Base-by-base conservation (phyloP, 2,113 vertebrate species). In the Sinocyclocheilus anophthalmus region DNA sequence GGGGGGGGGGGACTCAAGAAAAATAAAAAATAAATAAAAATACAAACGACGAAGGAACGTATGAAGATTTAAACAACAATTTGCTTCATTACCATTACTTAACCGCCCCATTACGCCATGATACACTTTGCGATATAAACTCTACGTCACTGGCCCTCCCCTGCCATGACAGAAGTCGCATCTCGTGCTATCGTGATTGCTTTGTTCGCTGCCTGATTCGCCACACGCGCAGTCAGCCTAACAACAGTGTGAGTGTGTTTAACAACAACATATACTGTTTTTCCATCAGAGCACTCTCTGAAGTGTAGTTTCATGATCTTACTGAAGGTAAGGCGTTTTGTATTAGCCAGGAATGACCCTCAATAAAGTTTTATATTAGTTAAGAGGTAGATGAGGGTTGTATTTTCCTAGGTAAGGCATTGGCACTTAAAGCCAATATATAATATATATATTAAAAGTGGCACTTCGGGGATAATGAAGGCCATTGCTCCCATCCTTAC, bases 401-500 rank as follows among this genome's bases (percentile, higher is more conserved):
- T 65, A 91, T 86, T 88, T 90, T 78, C 79, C 90, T 92, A 93
- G 90, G 89, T 92, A 91, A 88, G 90, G 95, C 93, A 95, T 94
- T 93, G 94, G 94, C 94, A 89, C 90, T 95, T 95, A 95, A 94
- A 94, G 95, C 95, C 95, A 95, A 95, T 94, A 94, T 22, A 37
- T 20, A 76, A 48, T 48, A 57, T 93, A 42, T 45, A 94, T 86
- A 91, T 92, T 87, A 94, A 94, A 94, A 94, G 93, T 94, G 95
- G 94, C 95, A 88, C 93, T 95, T 96, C 94, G 93, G 93, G 93
- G 90, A 94, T 95, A 94, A 93, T 92, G 93, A 95, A 95, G 95
- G 95, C 95, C 94, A 94, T 93, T 93, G 91, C 92, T 95, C 90
- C 93, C 94, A 93, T 95, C 94, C 91, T 95, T 97, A 99, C 98